Base-by-base conservation (phyloP, 2,113 vertebrate genomes). In the Cephalopholis sonnerati region DNA sequence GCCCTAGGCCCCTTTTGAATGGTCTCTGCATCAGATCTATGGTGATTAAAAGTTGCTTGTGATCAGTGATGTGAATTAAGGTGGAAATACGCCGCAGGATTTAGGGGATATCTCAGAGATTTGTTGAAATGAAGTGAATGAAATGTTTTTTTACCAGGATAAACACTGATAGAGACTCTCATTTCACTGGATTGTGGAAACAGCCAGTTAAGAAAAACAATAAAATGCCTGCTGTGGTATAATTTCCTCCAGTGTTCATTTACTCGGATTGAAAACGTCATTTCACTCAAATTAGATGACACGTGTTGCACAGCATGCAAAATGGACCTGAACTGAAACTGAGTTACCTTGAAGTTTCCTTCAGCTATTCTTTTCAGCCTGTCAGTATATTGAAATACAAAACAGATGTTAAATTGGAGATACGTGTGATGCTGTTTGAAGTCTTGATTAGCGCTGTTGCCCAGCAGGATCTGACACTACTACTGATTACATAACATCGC, bases 61-160 rank as follows among this genome's bases (percentile, higher is more conserved):
- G 77, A 91, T 65, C 39, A 76, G n/a, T 79, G 73, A 63, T 77
- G 62, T 65, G 75, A 85, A 79, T 55, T 51, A 79, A 74, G 22
- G 39, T 44, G 25, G 44, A 84, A 86, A 80, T 36, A 48, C 32
- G 69, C 64, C 20, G 64, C 20, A 20, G 13, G 61, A 74, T 58
- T 76, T 16, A 2, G 8, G n/a, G 7, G 25, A 61, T 22, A 32
- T 70, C 53, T 67, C 27, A 62, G 15, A 70, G n/a, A 55, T 81
- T 71, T 1, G 41, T 44, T 63, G 29, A 68, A 71, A 50, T 76
- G 0, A 51, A 51, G 12, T 20, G 2, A 78, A 84, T 76, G 15
- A 77, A 81, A 71, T 55, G 54, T 75, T 41, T 15, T 41, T 15
- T 48, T 75, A 18, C 20, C 17, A 64, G 51, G 51, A 85, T 48